Evolutionary conservation across 2,888 invertebrate genomes (phyloP), one percentile per base, ranked within the genome.

Genomic region (Lycophotia porphyrea): DNA sequence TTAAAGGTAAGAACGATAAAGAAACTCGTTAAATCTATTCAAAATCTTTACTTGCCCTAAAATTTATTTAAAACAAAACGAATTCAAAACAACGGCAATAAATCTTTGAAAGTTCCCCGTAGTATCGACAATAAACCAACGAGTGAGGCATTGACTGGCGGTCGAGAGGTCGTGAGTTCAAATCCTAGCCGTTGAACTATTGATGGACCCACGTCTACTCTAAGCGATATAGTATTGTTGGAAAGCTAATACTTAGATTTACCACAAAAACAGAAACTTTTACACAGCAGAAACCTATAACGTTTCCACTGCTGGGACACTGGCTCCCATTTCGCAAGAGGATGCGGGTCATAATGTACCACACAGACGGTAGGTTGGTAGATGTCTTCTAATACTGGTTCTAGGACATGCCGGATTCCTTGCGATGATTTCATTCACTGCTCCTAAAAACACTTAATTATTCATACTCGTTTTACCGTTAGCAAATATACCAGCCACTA

Each of bases 181-280:
- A 85, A 77, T 82, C 64, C 71, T 82, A 83, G 78, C 58, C 82
- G 63, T 77, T 81, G 77, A 85, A 85, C 85, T 85, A 83, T 81
- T 83, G 82, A 85, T 83, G 71, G 68, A 49, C 65, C n/a, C 13
- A 49, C 60, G 55, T 81, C 67, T 81, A 39, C 39, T 75, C 9
- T 44, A 67, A 39, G 52, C 64, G 60, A 52, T n/a, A 58, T 68
- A 73, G 52, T 55, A 70, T 69, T 80, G 60, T 75, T 75, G 58
- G 68, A 73, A 76, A 68, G 31, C 36, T n/a, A n/a, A 24, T 49
- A 44, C 31, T 49, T 49, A 44, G 24, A 47, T 61, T 55, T 34
- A 39, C 24, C n/a, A 42, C 8, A 65, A 31, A 44, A 36, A 47
- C 5, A 15, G 24, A 27, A 71, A n/a, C 58, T 24, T 27, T 4